Percentiles rank a stretch among this genome's conserved stretches.
phyloP scores from a whole-genome alignment of 2,888 invertebrate species.

The Erebia palarica region DNA sequence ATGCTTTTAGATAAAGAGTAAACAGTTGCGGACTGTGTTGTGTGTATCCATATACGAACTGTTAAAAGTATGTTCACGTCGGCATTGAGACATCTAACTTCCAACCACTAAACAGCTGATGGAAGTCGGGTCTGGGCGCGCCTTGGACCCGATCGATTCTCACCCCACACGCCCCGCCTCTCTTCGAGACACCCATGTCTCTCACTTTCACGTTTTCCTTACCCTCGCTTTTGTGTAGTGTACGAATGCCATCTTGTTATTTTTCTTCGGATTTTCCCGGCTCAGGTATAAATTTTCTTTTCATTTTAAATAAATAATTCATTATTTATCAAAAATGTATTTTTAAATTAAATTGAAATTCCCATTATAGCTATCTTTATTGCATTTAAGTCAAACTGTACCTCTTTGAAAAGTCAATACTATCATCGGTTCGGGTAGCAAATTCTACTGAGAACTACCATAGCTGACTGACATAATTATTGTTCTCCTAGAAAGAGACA shows the following conservation, averaged over 20 bases:
- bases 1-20: too few species aligned
- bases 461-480: too few species aligned
- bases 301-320: too few species aligned
- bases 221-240: constrained; percentile 51
- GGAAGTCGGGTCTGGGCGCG: constrained; percentile 52
- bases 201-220: constrained; percentile 77
- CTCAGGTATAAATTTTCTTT: not conserved
- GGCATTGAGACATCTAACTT: constrained; percentile 41
- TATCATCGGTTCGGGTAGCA: too few species aligned
- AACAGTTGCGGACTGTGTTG: too few species aligned
- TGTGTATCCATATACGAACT: not conserved
- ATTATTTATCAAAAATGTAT: too few species aligned
- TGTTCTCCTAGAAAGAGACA: too few species aligned
- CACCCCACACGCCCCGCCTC: constrained; percentile 56
- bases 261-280: constrained; percentile 2
- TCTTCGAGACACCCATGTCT: constrained; percentile 57
- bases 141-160: constrained; percentile 71
- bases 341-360: too few species aligned
- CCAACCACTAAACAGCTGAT: constrained; percentile 70
- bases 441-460: too few species aligned
- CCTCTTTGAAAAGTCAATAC: too few species aligned
- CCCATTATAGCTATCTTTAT: too few species aligned
- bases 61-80: not conserved
- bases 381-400: too few species aligned
- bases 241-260: not conserved